Percentiles rank a stretch among this genome's conserved stretches.
phyloP scores from a whole-genome alignment of 2,113 vertebrate genomes.

The Zapus hudsonius region DNA sequence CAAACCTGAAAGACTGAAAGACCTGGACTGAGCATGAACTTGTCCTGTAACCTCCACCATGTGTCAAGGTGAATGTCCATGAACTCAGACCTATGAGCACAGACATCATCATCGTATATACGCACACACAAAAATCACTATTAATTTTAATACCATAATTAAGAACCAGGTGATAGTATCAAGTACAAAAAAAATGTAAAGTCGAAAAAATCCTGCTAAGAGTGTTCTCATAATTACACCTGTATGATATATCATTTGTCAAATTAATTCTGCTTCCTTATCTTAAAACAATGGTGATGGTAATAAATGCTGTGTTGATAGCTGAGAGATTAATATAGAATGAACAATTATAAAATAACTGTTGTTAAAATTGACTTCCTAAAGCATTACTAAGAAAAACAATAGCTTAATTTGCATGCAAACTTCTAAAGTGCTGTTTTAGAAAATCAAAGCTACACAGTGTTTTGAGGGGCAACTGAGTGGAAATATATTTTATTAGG shows the following conservation, averaged over 20 bases:
- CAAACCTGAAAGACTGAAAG: no score
- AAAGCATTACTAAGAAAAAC: neutral
- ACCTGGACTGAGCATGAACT: no score
- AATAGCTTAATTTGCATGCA: neutral
- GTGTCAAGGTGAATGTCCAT: no score
- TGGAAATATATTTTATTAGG: neutral
- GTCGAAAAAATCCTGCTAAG: neutral
- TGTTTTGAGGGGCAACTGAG: neutral
- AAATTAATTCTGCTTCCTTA: neutral
- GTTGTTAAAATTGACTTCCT: neutral
- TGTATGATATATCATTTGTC: neutral
- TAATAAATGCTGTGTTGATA: neutral
- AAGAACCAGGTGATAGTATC: neutral
- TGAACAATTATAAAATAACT: neutral
- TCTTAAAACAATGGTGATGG: neutral
- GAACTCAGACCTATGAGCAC: no score
- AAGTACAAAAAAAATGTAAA: neutral
- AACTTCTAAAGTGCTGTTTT: neutral
- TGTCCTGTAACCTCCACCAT: no score
- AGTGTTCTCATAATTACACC: neutral
- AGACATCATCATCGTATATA: no score
- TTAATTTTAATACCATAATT: neutral
- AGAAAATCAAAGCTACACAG: neutral
- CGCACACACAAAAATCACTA: no score
- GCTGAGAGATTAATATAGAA: neutral